Base-by-base conservation (phyloP, 2,888 invertebrate species). In the Hemicrepidius hirtus region DNA sequence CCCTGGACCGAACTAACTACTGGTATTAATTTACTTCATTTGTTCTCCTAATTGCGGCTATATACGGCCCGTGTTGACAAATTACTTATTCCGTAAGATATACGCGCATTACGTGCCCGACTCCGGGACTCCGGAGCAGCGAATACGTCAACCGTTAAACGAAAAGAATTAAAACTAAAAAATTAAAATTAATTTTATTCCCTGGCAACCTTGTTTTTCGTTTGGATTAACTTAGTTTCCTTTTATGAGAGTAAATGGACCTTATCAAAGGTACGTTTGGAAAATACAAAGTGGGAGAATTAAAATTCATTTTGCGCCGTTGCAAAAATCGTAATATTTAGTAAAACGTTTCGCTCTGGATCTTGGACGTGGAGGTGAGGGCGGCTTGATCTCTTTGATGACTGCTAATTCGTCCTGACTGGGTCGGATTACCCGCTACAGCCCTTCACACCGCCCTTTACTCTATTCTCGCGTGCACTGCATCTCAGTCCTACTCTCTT, bases 1-100 rank as follows among this genome's bases (percentile, higher is more conserved):
- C 63, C 75, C 77, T 73, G 76, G 81, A 79, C 80, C 66, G 77
- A 78, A 79, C 74, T 79, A 80, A 80, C 80, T 80, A 80, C 77
- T 68, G 77, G 77, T 79, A 81, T 80, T 82, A 80, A 82, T 82
- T 82, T 81, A 80, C 79, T 77, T 71, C 81, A 78, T 81, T 82
- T 82, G 82, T 82, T 81, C 71, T 69, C 63, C 70, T 77, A 77
- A 77, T 77, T 77, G 73, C 75, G 74, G 74, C 67, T 66, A 70
- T 70, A 75, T 73, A 66, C 67, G 59, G 50, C 44, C 60, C 66
- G 50, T 67, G 74, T 75, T 76, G 66, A 77, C 73, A 74, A 77
- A 77, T 77, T 74, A 73, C 49, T 68, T 71, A 72, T 66, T 65
- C 67, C 49, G 60, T 55, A 74, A 74, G 69, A 74, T 74, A 70